Percentiles rank a stretch among this genome's conserved stretches.
Evolutionary conservation across 2,888 invertebrate species (phyloP).

Genomic region (Caenorhabditis sp.): DNA sequence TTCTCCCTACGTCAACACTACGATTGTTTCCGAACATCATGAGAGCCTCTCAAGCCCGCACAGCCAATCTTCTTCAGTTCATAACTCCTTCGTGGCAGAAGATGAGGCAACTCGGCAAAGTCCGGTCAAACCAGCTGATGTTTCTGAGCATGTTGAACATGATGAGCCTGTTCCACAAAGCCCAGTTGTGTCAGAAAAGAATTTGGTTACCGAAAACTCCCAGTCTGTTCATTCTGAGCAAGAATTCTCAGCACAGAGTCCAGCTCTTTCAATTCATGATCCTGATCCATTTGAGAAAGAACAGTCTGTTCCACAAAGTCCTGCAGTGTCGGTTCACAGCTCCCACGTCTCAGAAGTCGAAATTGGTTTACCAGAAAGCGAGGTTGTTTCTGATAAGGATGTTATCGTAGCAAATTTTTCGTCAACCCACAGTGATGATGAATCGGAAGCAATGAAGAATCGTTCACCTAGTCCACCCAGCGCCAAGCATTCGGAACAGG

Average conservation of each 20-base stretch:
- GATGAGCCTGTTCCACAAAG: neutral
- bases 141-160: slow-evolving; percentile 1
- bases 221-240: slow-evolving; percentile 3
- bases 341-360: neutral
- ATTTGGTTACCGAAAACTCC: neutral
- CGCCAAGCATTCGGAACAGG: neutral
- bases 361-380: neutral
- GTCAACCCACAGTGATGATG: slow-evolving; percentile 29
- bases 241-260: slow-evolving; percentile 25
- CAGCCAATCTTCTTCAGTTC: slow-evolving; percentile 8
- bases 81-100: slow-evolving; percentile 16
- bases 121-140: slow-evolving; percentile 10
- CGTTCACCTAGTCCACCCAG: neutral
- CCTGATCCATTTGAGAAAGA: neutral
- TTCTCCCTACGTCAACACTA: too few relatives aligned
- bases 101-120: slow-evolving; percentile 7
- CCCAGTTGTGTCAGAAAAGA: neutral
- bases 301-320: neutral
- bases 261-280: neutral
- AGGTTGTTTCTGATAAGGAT: neutral
- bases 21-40: slow-evolving; percentile 3
- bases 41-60: neutral
- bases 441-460: neutral
- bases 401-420: neutral
- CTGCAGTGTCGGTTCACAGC: slow-evolving; percentile 1